Conservation (phyloP, 2,797 vertebrate species). For the Neosilurus mollespiculum region DNA sequence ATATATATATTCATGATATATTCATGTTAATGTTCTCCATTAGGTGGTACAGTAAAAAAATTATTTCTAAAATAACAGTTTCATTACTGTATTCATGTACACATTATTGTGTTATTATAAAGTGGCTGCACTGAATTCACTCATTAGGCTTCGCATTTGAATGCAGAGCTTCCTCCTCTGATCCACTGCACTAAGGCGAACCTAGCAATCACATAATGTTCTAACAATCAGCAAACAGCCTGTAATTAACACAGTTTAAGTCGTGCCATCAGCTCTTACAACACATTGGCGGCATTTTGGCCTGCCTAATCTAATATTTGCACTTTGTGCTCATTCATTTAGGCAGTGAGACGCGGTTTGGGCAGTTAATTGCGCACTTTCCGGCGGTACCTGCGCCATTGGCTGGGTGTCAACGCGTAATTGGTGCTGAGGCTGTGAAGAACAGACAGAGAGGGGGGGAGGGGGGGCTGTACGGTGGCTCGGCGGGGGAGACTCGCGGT, state of each 20-base stretch:
- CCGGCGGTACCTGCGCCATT: neutral
- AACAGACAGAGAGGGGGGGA: constrained; percentile 33
- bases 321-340: constrained; percentile 26
- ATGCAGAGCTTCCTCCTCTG: neutral
- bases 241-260: constrained; percentile 21
- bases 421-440: constrained; percentile 36
- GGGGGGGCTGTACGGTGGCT: constrained; percentile 45
- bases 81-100: neutral
- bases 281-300: constrained; percentile 20
- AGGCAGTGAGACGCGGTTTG: constrained; percentile 21
- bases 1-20: too few species aligned
- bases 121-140: neutral
- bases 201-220: constrained; percentile 4
- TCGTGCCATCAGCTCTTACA: neutral
- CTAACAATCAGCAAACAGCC: neutral
- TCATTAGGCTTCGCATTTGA: neutral
- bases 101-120: neutral
- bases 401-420: constrained; percentile 32
- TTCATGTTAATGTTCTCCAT: too few species aligned
- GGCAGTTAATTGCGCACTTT: constrained; percentile 21
- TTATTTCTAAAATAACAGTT: neutral
- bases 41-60: too few species aligned
- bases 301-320: constrained; percentile 27
- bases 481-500: constrained; percentile 49
- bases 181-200: neutral